phyloP scores from a whole-genome alignment of 2,113 vertebrate genomes.

The Scolopax mira region DNA sequence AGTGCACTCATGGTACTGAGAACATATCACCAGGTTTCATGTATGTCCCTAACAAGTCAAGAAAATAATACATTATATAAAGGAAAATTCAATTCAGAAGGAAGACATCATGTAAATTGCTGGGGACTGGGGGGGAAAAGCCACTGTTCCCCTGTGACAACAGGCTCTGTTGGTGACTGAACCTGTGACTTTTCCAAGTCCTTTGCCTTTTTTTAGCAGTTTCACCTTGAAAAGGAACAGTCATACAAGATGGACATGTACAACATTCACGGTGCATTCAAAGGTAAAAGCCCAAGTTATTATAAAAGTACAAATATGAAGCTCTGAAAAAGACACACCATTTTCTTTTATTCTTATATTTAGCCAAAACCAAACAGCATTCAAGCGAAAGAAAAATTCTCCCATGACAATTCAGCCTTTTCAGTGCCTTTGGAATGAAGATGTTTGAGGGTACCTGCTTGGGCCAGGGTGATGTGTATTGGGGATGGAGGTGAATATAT shows the following conservation, averaged over 20 bases:
- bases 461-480: not conserved
- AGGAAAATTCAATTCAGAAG: not conserved
- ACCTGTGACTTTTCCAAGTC: not conserved
- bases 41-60: not conserved
- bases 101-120: not conserved
- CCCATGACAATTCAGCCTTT: not conserved
- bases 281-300: not conserved
- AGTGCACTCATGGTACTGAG: rapidly evolving
- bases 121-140: not conserved
- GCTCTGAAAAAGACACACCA: not conserved
- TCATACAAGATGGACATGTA: rapidly evolving
- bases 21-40: not conserved
- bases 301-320: not conserved
- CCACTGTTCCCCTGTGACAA: not conserved
- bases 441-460: not conserved
- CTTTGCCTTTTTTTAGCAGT: not conserved
- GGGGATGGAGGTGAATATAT: not conserved
- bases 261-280: not conserved
- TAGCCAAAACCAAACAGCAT: not conserved
- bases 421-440: not conserved
- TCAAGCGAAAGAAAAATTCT: not conserved
- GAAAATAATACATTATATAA: not conserved
- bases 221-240: not conserved
- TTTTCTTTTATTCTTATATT: not conserved
- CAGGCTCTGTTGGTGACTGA: not conserved